Evolutionary conservation across 1,140 invertebrate species (phyloP).

Genomic region (Aricia agestis): DNA sequence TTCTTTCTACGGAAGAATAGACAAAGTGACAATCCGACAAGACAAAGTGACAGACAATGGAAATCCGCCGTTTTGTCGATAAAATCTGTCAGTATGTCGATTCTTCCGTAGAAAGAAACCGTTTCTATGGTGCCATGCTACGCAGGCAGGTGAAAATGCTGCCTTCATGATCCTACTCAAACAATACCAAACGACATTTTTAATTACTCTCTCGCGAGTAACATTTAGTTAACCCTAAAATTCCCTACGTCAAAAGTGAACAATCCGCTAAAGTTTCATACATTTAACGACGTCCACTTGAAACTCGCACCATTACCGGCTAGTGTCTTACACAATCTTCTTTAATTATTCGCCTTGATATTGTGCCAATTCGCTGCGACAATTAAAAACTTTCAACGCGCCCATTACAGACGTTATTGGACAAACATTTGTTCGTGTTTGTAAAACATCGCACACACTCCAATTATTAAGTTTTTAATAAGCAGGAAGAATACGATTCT

Average conservation of each 20-base stretch:
- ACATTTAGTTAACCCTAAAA: not conserved
- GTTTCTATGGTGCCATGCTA: too few relatives aligned
- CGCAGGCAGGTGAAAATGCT: too few relatives aligned
- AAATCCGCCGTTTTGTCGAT: too few relatives aligned
- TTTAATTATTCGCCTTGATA: conserved; percentile 6
- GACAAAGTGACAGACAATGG: too few relatives aligned
- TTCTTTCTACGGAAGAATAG: too few relatives aligned
- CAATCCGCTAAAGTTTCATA: not conserved
- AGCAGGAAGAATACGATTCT: too few relatives aligned
- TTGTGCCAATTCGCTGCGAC: conserved; percentile 7
- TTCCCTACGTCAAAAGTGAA: not conserved
- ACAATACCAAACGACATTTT: too few relatives aligned
- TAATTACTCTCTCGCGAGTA: too few relatives aligned
- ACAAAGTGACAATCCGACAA: too few relatives aligned
- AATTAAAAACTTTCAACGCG: conserved; percentile 5
- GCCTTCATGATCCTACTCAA: too few relatives aligned
- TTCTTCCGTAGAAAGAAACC: too few relatives aligned
- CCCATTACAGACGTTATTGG: not conserved
- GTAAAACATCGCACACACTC: not conserved
- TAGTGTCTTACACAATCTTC: conserved; percentile 3
- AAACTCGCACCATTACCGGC: conserved; percentile 31
- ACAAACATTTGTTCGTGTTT: not conserved
- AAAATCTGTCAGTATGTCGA: too few relatives aligned
- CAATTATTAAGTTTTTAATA: not conserved
- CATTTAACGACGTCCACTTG: conserved; percentile 9